Conservation (phyloP, 2,888 invertebrate species). For the Trachelus iudaicus region DNA sequence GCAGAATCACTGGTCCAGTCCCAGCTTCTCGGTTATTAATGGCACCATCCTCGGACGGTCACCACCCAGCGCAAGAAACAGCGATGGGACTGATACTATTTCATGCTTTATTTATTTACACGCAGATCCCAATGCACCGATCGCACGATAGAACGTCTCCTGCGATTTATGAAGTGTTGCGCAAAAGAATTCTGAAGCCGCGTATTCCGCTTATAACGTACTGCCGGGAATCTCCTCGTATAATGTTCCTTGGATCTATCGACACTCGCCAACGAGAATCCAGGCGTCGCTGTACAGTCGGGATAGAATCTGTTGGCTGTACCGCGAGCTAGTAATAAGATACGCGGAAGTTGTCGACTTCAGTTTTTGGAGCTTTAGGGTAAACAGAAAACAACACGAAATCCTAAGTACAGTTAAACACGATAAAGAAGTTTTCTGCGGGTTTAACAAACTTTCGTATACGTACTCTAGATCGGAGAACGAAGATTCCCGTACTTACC, state of each 20-base stretch:
- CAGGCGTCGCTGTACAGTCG: neutral
- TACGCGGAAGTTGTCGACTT: neutral
- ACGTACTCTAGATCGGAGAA: neutral
- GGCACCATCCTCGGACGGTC: conserved; percentile 42
- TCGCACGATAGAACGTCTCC: conserved; percentile 37
- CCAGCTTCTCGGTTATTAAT: conserved; percentile 42
- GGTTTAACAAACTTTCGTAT: neutral
- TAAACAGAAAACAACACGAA: neutral
- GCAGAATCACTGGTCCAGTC: conserved; percentile 31
- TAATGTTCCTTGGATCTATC: neutral
- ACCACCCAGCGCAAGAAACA: conserved; percentile 36
- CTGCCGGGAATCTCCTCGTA: neutral
- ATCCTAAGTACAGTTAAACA: neutral
- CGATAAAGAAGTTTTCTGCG: neutral
- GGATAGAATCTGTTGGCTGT: neutral
- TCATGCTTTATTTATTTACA: conserved; percentile 51
- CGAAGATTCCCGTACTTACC: conserved; percentile 35
- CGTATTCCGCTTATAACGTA: neutral
- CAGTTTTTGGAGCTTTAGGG: neutral
- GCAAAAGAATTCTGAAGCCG: conserved; percentile 13
- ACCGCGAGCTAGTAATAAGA: neutral
- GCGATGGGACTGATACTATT: conserved; percentile 48
- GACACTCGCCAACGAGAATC: neutral
- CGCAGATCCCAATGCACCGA: conserved; percentile 40
- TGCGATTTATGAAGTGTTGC: conserved; percentile 46